Base-by-base conservation (phyloP, 2,888 invertebrate genomes). In the Petrolisthes cinctipes region DNA sequence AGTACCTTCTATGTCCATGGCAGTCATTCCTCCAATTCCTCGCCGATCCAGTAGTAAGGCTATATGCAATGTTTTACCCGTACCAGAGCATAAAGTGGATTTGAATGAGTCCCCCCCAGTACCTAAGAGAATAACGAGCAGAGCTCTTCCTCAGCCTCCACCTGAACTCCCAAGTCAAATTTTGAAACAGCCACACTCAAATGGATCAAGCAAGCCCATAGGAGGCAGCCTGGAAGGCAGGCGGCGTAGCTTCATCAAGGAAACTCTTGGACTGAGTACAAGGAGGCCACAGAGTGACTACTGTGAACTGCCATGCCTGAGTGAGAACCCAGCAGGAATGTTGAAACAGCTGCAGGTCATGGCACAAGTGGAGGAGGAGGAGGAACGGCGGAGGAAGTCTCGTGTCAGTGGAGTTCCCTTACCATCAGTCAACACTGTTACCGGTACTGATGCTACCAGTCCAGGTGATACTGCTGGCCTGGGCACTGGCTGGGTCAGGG, bases 401-500 rank as follows among this genome's bases (percentile, higher is more conserved):
- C n/a, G 76, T 57, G 68, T 66, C 51, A 76, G 51, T 6, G 82
- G 86, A n/a, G 66, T 7, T 51, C 51, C 57, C 51, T 9, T 37
- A 82, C 53, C 61, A 5, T 54, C 17, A 54, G 37, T 23, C 82
- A 23, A 37, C 37, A 78, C 53, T 37, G 51, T 14, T 20, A 78
- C 78, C 37, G 86, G 71, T 0, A 6, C n/a, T 54, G 89, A 86
- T 51, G 89, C 84, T 23, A 84, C 84, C 7, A 89, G 89, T 82
- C 89, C 89, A 14, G 87, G 87, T 20, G 89, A 86, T 56, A 78
- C 85, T 17, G 89, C 82, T n/a, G 92, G 92, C 93, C 95, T 95
- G 89, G 95, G 95, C 53, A 96, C 96, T 0, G 96, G 96, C 71
- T 96, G 96, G 96, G 95, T 96, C 89, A 96, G 96, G 92, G 95